Evolutionary conservation across 2,888 invertebrate species (phyloP), one percentile per base, ranked within the genome.

Genomic region (Lepidonotus clava): DNA sequence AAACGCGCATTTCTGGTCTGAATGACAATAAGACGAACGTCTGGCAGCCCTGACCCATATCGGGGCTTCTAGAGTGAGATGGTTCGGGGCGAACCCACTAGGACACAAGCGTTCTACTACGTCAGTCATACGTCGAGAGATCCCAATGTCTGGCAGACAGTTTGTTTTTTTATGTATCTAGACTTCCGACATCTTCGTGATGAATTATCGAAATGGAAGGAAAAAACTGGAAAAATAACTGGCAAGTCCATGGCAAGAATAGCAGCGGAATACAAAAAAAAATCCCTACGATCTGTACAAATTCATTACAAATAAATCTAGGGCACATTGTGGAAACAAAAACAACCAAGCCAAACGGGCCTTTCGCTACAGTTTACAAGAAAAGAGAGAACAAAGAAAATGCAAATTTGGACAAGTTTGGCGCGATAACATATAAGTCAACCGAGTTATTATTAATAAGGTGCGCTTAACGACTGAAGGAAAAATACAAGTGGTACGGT

Each of bases 381-480:
- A n/a, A n/a, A n/a, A n/a, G 34, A 28, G 51, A 80, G 51, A 80
- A 80, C 41, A 46, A 46, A 84, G 28, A 40, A 84, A 66, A 84
- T 84, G 84, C 66, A 84, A 84, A 84, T 66, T 84, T 84, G 84
- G 84, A 84, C 84, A 84, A 84, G 84, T 84, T 66, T 40, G 38
- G 41, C 80, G 51, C 51, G 41, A 51, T 41, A 46, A 80, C 51
- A 28, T n/a, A 46, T 80, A 80, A 18, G 41, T 46, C 32, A 80
- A 80, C 32, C 11, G 1, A 46, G 41, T 41, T 28, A 80, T 46
- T 32, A 80, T 80, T 80, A 80, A 80, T 80, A 80, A 24, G 80
- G 80, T 80, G 46, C 46, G 51, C 80, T 80, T 80, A 80, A 71
- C 56, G 56, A 56, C 24, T 56, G 21, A 11, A 46, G 46, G 46